phyloP scores from a whole-genome alignment of 2,113 vertebrate species.

The Dascyllus trimaculatus region DNA sequence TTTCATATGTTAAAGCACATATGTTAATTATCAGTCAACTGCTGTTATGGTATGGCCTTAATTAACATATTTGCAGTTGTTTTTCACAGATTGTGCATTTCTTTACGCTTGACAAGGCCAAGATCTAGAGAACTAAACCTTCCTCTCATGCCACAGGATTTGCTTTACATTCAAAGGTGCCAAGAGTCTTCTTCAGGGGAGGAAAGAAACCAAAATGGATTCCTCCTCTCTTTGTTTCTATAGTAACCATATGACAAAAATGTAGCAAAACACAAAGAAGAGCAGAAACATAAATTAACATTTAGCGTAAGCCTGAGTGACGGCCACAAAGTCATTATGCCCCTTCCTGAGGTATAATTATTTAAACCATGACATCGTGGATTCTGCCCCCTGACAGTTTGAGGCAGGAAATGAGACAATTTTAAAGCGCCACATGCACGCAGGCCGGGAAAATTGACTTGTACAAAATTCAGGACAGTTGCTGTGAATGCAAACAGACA shows the following conservation, averaged over 20 bases:
- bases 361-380: conserved; percentile 62
- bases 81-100: not conserved
- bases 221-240: conserved; percentile 61
- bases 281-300: conserved; percentile 49
- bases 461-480: conserved; percentile 57
- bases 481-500: conserved; percentile 68
- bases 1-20: not conserved
- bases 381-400: conserved; percentile 48
- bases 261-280: conserved; percentile 55
- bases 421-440: conserved; percentile 41
- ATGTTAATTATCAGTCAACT: not conserved
- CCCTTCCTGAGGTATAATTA: conserved; percentile 64
- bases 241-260: conserved; percentile 69
- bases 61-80: not conserved
- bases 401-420: conserved; percentile 55
- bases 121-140: not conserved
- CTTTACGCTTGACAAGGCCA: not conserved
- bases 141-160: not conserved
- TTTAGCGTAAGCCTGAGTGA: conserved; percentile 68
- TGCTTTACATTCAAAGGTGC: conserved; percentile 3
- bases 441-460: conserved; percentile 51
- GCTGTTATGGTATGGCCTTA: not conserved
- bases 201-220: not conserved
- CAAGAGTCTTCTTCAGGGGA: conserved; percentile 6
- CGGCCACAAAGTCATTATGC: conserved; percentile 52